Evolutionary conservation across 2,113 vertebrate genomes (phyloP).

Genomic region (Anarrhichthys ocellatus): DNA sequence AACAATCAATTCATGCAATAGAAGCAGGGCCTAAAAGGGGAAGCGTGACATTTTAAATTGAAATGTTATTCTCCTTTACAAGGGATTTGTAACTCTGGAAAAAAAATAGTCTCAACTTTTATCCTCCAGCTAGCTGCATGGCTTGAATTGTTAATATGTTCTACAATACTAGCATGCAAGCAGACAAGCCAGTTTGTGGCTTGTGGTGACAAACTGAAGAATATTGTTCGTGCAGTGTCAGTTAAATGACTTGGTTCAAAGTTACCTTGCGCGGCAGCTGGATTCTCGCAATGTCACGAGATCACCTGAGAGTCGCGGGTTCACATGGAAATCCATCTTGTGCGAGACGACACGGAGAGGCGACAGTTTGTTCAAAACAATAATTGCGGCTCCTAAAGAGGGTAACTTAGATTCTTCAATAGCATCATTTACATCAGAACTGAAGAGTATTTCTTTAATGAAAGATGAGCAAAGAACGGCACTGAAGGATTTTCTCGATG

Average conservation of each 20-base stretch:
- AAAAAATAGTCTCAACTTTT: not conserved
- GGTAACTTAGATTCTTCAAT: too few species aligned
- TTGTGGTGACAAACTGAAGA: not conserved
- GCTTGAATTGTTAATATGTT: conserved; percentile 35
- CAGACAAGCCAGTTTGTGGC: not conserved
- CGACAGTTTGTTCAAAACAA: too few species aligned
- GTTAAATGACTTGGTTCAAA: not conserved
- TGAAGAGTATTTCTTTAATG: not conserved
- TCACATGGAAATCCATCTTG: too few species aligned
- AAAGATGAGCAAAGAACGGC: not conserved
- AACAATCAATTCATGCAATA: conserved; percentile 71
- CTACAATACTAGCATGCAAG: not conserved
- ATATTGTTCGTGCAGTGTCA: not conserved
- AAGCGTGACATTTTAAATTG: conserved; percentile 71
- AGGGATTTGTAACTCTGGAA: conserved; percentile 19
- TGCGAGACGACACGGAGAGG: too few species aligned
- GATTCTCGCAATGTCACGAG: too few species aligned
- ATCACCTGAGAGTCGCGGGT: too few species aligned
- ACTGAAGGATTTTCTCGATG: not conserved
- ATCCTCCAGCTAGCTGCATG: conserved; percentile 21
- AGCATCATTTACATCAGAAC: too few species aligned
- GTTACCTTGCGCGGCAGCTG: not conserved
- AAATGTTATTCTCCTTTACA: conserved; percentile 65
- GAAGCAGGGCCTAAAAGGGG: conserved; percentile 55
- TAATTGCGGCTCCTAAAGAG: too few species aligned